Evolutionary conservation across 2,797 vertebrate species (phyloP), one percentile per base, ranked within the genome.

Genomic region (Chrysolophus pictus): DNA sequence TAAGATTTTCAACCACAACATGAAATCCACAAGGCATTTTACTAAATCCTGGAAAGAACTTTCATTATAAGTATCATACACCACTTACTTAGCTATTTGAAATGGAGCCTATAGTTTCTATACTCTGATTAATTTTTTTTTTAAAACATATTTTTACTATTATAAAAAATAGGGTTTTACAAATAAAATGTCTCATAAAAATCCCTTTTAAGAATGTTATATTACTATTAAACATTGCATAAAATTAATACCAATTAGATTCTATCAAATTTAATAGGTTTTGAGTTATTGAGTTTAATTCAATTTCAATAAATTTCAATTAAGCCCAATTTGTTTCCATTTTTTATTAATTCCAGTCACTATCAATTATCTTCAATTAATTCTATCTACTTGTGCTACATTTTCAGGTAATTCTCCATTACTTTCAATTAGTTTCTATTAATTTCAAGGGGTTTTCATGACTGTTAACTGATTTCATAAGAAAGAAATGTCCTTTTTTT

Each of bases 241-340:
- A 91, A 96, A 97, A 97, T 97, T 97, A 97, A 94, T 97, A 97
- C 95, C 71, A 97, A 96, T 96, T 97, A 97, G 93, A 93, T 96
- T 94, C 91, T 94, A 97, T 97, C 98, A 97, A 95, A 95, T 96
- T 96, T 97, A 97, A 98, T 96, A 96, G 95, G 81, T 39, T 97
- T 96, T 97, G 96, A 97, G 88, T 97, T 97, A 97, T 95, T 97
- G 93, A 95, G 87, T 96, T 97, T 96, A 97, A 97, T 97, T 97
- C 91, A 91, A 96, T 97, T 98, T 96, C 96, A 97, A 97, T 97
- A 98, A 93, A 97, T 98, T 97, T 98, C 96, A 98, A 97, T 98
- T 98, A 98, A 95, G 88, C 85, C 42, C 26, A 96, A 95, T 97
- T 97, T 97, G 92, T 96, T 97, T 97, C 93, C 76, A 93, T 97